phyloP scores from a whole-genome alignment of 1,140 invertebrate genomes.

The Diabrotica virgifera region DNA sequence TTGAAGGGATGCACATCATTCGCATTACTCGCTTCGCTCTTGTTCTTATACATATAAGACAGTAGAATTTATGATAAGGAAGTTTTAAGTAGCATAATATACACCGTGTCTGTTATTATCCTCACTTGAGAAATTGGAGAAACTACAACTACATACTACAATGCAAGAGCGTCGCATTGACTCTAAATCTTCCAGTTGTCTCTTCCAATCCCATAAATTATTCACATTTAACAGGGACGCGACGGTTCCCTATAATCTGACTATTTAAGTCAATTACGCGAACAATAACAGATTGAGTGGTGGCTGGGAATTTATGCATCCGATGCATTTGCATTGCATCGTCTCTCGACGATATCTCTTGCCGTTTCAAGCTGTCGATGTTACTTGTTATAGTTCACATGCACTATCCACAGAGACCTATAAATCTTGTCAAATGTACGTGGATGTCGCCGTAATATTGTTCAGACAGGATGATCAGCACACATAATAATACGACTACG shows the following conservation, averaged over 20 bases:
- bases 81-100: no score
- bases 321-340: neutral
- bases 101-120: no score
- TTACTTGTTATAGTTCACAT: neutral
- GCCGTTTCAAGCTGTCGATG: neutral
- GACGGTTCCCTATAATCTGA: neutral
- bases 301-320: neutral
- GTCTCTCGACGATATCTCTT: neutral
- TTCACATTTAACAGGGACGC: neutral
- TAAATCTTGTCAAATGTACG: neutral
- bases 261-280: neutral
- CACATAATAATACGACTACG: no score
- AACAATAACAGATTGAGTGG: neutral
- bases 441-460: neutral
- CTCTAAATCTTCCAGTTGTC: no score
- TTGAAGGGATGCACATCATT: no score
- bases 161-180: no score
- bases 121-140: no score
- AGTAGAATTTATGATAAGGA: no score
- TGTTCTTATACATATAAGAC: no score
- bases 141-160: no score
- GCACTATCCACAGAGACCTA: neutral
- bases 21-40: no score
- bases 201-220: no score
- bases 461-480: neutral